Conservation (phyloP, 2,888 invertebrate genomes). For the Tetragonula carbonaria region DNA sequence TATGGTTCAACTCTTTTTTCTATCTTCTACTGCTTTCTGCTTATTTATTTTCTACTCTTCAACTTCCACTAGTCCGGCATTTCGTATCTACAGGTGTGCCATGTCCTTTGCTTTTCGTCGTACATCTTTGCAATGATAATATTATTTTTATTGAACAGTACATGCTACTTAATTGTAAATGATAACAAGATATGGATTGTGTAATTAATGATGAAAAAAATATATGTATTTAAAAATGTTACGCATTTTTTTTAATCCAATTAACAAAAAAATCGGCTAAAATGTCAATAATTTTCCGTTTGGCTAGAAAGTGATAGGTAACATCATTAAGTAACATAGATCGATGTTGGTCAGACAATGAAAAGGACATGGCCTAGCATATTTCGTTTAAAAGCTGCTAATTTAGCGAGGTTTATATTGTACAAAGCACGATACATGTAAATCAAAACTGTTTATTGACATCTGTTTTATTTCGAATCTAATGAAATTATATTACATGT, state of each 20-base stretch:
- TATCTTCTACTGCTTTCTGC: constrained; percentile 61
- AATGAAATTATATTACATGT: constrained; percentile 40
- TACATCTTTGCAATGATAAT: constrained; percentile 77
- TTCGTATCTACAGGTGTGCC: constrained; percentile 80
- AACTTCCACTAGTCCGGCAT: constrained; percentile 78
- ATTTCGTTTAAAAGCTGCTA: constrained; percentile 42
- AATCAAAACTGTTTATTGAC: constrained; percentile 4
- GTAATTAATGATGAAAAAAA: constrained; percentile 30
- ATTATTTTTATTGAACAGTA: constrained; percentile 56
- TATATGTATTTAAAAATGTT: background rate
- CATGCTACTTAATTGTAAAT: constrained; percentile 7
- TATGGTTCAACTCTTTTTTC: constrained; percentile 42
- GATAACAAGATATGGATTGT: constrained; percentile 22
- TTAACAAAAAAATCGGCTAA: background rate
- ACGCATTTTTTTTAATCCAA: background rate
- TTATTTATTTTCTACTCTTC: constrained; percentile 63
- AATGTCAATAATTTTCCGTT: background rate
- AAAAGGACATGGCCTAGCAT: constrained; percentile 52
- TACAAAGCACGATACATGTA: constrained; percentile 47
- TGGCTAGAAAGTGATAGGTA: background rate
- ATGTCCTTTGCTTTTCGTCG: constrained; percentile 80
- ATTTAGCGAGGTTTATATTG: constrained; percentile 44
- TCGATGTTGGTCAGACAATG: constrained; percentile 25
- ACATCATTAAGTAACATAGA: constrained; percentile 16
- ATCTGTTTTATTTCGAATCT: constrained; percentile 14